phyloP scores from a whole-genome alignment of 2,113 vertebrate species.

The Pan paniscus region DNA sequence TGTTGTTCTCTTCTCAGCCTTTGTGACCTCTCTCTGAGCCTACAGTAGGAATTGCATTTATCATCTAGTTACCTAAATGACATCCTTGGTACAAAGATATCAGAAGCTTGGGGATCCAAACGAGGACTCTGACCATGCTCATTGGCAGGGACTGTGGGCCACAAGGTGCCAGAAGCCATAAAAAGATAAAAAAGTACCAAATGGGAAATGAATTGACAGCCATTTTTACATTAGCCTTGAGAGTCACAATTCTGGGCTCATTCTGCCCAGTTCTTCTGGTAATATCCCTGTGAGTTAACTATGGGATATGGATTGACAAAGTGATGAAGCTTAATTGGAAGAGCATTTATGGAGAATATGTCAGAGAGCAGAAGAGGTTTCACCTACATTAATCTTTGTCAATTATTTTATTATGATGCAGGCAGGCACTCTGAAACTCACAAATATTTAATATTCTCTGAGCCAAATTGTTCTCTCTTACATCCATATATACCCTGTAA shows the following conservation, averaged over 20 bases:
- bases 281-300: neutral
- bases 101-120: slow-evolving; percentile 22
- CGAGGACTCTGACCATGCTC: neutral
- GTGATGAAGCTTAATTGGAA: neutral
- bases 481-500: neutral
- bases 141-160: neutral
- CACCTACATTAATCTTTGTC: neutral
- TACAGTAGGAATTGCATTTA: slow-evolving; percentile 40
- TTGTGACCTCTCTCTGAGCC: slow-evolving; percentile 44
- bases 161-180: neutral
- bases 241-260: neutral
- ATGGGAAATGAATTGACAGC: neutral
- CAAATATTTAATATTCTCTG: slow-evolving; percentile 23
- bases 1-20: slow-evolving; percentile 56
- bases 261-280: neutral
- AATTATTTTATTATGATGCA: slow-evolving; percentile 37
- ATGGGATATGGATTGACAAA: neutral
- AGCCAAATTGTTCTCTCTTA: neutral
- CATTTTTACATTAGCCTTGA: neutral
- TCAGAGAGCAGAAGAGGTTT: neutral
- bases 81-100: slow-evolving; percentile 32
- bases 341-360: neutral
- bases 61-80: slow-evolving; percentile 42
- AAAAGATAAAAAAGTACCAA: neutral
- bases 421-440: neutral